A percentile compares a stretch with the other conserved stretches of the same genome.
These are phyloP conservation scores for Cephus spinipes DNA, from an alignment of 2,888 invertebrate species.

Conservation along the genomic window DNA sequence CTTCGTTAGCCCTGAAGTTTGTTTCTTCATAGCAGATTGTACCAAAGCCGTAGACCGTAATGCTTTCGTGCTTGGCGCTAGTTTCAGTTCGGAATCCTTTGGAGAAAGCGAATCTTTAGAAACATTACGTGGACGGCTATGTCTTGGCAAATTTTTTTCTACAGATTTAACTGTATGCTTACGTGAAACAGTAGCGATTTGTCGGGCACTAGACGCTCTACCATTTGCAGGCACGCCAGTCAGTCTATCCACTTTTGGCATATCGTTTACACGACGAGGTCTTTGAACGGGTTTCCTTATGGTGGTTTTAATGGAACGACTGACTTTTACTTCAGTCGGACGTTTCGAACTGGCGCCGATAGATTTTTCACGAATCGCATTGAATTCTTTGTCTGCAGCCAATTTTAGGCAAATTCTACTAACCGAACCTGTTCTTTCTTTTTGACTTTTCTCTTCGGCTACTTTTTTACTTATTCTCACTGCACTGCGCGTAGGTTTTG, in stretches of 20 bases:
- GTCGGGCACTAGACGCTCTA: background rate
- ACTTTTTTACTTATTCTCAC: background rate
- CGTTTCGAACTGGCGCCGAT: background rate
- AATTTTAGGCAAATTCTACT: background rate
- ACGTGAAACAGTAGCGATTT: background rate
- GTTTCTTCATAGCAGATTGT: conserved; percentile 8
- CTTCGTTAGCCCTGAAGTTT: conserved; percentile 18
- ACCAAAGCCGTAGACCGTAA: background rate
- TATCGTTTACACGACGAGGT: background rate
- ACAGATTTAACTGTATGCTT: background rate
- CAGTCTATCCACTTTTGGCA: background rate
- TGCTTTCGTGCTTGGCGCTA: background rate
- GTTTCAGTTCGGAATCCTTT: background rate
- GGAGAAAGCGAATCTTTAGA: background rate
- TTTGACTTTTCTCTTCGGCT: background rate
- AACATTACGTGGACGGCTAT: background rate
- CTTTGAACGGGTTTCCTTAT: background rate
- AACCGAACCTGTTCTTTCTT: background rate
- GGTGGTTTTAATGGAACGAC: background rate
- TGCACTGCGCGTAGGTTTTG: background rate
- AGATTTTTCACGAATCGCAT: background rate
- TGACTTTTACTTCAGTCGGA: background rate
- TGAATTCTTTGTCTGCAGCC: background rate
- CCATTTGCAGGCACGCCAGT: background rate
- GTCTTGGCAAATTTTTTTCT: background rate